A percentile compares a stretch with the other conserved stretches of the same genome.
Conservation (phyloP, 2,888 invertebrate genomes). For the Luperina nickerlii region DNA sequence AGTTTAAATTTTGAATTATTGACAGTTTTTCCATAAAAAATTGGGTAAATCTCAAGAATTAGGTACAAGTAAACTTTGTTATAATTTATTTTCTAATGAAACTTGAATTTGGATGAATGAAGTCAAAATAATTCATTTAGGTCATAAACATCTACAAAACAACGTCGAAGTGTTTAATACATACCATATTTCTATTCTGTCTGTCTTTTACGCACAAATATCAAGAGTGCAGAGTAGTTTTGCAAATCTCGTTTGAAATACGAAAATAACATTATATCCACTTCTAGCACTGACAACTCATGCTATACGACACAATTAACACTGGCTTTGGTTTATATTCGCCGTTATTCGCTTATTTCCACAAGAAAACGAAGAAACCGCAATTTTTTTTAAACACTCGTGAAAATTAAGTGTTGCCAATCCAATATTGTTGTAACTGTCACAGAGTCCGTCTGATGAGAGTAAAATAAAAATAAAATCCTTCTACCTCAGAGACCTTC, state of each 20-base stretch:
- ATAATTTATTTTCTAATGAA: background rate
- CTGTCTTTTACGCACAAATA: background rate
- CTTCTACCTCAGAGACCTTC: too few species aligned
- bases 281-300: background rate
- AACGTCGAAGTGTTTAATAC: background rate
- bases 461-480: too few species aligned
- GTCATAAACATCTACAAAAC: background rate
- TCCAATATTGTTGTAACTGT: background rate
- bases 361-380: background rate
- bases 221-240: background rate
- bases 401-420: constrained; percentile 24
- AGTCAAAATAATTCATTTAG: background rate
- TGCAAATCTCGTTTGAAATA: background rate
- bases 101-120: background rate
- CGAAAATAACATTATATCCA: background rate
- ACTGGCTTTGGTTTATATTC: background rate
- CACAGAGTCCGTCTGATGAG: too few species aligned
- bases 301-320: background rate
- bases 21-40: too few species aligned
- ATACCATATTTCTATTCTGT: background rate
- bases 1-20: too few species aligned
- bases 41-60: too few species aligned
- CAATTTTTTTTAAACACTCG: constrained; percentile 4
- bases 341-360: background rate
- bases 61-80: too few species aligned